Evolutionary conservation across 2,797 vertebrate species (phyloP).

Genomic region (Loriculus beryllinus): DNA sequence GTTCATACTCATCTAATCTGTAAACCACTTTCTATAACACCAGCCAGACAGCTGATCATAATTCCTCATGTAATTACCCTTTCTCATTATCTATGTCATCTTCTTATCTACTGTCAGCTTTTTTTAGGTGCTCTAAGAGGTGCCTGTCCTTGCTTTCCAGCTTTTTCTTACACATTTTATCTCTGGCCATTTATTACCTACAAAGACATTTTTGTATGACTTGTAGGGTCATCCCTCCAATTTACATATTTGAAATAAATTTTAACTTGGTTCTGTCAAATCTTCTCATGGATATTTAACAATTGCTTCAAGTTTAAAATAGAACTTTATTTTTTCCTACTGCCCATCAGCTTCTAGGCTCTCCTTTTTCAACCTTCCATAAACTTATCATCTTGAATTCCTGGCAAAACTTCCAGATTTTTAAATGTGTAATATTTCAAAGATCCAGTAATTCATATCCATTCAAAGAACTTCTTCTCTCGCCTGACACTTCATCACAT

Average conservation of each 20-base stretch:
- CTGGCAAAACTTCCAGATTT: background rate
- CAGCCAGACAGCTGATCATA: background rate
- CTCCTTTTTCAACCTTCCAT: background rate
- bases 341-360: background rate
- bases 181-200: background rate
- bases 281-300: background rate
- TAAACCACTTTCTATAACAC: background rate
- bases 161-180: background rate
- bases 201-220: background rate
- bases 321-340: background rate
- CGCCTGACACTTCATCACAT: background rate
- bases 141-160: background rate
- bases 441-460: background rate
- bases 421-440: background rate
- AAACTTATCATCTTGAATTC: background rate
- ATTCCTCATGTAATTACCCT: conserved; percentile 18
- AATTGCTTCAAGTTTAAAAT: background rate
- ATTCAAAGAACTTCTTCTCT: background rate
- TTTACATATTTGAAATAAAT: background rate
- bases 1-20: background rate
- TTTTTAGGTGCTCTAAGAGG: background rate
- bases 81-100: background rate
- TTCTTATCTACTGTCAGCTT: background rate
- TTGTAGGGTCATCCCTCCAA: background rate
- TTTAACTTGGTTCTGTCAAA: background rate